phyloP scores from a whole-genome alignment of 2,888 invertebrate genomes.

The Acanthosepion esculentum region DNA sequence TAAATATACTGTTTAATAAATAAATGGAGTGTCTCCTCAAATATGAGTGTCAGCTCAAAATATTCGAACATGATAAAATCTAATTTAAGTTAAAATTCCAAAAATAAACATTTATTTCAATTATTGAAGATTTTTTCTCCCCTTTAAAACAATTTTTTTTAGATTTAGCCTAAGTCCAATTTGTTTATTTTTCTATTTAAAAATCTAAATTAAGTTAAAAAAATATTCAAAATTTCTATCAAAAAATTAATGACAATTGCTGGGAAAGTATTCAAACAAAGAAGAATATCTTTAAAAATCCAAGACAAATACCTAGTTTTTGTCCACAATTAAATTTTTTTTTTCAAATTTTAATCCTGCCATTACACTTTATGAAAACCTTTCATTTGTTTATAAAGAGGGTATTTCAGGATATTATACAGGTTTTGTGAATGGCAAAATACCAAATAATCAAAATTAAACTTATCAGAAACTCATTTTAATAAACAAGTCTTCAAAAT shows the following conservation, averaged over 20 bases:
- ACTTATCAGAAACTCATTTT: background rate
- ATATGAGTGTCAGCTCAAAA: too few relatives aligned
- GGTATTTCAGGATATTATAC: background rate
- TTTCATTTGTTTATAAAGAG: background rate
- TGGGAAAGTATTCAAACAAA: background rate
- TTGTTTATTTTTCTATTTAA: background rate
- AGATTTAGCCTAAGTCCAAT: background rate
- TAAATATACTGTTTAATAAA: too few relatives aligned
- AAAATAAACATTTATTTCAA: background rate
- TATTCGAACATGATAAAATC: too few relatives aligned
- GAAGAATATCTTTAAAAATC: too few relatives aligned
- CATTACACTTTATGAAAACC: background rate
- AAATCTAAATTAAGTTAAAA: too few relatives aligned
- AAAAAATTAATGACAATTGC: background rate
- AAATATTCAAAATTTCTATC: too few relatives aligned
- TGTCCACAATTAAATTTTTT: too few relatives aligned
- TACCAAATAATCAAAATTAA: background rate
- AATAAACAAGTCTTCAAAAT: background rate
- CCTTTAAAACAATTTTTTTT: too few relatives aligned
- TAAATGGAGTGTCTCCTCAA: too few relatives aligned
- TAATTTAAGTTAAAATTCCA: background rate
- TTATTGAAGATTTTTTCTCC: background rate
- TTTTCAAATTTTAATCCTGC: background rate
- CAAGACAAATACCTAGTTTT: too few relatives aligned
- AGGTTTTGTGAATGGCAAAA: background rate